A percentile compares a stretch with the other conserved stretches of the same genome.
phyloP scores from a whole-genome alignment of 2,797 vertebrate species.

The Leuciscus waleckii region DNA sequence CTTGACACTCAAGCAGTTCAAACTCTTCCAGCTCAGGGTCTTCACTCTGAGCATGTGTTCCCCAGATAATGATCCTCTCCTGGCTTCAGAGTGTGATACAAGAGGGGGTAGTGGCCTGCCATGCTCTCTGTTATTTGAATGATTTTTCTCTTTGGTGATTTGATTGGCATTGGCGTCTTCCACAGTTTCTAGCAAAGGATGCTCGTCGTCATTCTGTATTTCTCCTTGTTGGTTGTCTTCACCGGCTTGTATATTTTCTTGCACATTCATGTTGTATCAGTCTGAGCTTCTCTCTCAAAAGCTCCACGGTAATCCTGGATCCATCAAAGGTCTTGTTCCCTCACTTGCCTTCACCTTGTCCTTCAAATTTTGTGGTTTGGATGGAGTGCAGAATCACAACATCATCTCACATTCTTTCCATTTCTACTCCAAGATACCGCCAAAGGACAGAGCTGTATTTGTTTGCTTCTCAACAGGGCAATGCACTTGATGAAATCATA shows the following conservation, averaged over 20 bases:
- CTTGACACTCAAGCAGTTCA: conserved; percentile 76
- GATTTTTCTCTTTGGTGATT: conserved; percentile 73
- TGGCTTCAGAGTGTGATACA: conserved; percentile 79
- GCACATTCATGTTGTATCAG: conserved; percentile 73
- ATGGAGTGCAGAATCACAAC: conserved; percentile 57
- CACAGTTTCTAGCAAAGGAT: conserved; percentile 67
- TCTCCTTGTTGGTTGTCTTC: conserved; percentile 79
- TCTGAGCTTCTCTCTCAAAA: conserved; percentile 61
- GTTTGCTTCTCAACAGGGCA: conserved; percentile 30
- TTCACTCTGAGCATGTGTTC: conserved; percentile 75
- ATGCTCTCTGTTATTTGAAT: conserved; percentile 65
- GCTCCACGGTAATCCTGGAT: conserved; percentile 62
- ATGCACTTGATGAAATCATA: conserved; percentile 50
- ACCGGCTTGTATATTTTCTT: conserved; percentile 70
- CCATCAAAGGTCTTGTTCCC: conserved; percentile 69
- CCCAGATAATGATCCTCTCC: conserved; percentile 80
- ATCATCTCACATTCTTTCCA: conserved; percentile 68
- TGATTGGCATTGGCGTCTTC: conserved; percentile 92
- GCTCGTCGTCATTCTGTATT: conserved; percentile 84
- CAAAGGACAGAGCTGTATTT: background rate
- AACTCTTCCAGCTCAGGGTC: conserved; percentile 76
- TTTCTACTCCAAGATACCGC: conserved; percentile 11
- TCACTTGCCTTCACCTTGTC: background rate
- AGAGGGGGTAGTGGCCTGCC: conserved; percentile 74
- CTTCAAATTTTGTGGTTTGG: conserved; percentile 42